Evolutionary conservation across 1,140 invertebrate species (phyloP), one percentile per base, ranked within the genome.

Genomic region (Pachypeltis micranthus): DNA sequence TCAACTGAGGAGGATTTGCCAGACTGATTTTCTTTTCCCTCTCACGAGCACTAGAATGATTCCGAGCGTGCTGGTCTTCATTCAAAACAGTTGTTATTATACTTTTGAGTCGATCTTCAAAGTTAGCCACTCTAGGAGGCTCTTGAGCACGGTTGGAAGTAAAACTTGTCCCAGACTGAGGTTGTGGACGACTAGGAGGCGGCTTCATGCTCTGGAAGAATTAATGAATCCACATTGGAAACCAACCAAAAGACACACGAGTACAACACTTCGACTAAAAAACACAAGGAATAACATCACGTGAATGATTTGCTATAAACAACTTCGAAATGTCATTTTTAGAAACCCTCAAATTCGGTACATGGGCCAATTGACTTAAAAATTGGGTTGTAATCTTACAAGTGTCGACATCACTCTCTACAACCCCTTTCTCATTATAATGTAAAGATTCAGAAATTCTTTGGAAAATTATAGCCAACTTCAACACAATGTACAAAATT

Each of bases 71-170:
- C 63, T 85, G 82, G 73, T 92, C 88, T 71, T 93, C 90, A 73
- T 93, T 93, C 2, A 95, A 73, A 21, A 90, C 89, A 39, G 86
- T 90, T 2, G 90, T 93, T 59, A 95, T 93, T 57, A 95, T 93
- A 73, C 86, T 90, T 74, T 93, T 93, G 2, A 95, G 77, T n/a
- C 90, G 79, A 73, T 93, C 90, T 72, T 94, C 90, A 72, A 91
- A 93, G 74, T 93, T 90, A 23, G 86, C 85, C 24, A 91, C 86
- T 69, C 87, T 83, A 0, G 87, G 88, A 16, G 89, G 85, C 72
- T 91, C 87, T 68, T 87, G 85, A 63, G 80, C 79, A 67, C 75
- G 68, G 69, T 69, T 67, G 28, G 63, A 56, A 26, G 61, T 39
- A 29, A 60, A 65, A 59, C 39, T 19, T 21, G 55, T 16, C 4